Evolutionary conservation across 2,888 invertebrate species (phyloP).

Genomic region (Plebejus anna): DNA sequence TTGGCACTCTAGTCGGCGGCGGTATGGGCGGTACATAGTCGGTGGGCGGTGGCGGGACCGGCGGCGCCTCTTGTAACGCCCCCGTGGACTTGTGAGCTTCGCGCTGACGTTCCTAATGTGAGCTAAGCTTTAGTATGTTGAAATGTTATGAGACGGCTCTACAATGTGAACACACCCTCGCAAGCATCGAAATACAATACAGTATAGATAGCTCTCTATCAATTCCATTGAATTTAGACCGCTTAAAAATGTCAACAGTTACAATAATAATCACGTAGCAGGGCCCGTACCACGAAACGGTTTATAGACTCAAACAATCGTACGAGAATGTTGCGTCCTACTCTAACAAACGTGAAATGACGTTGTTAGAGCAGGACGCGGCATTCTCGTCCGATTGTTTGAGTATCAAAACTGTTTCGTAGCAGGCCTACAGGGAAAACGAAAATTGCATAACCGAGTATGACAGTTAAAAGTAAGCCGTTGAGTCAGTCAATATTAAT

Average conservation of each 20-base stretch:
- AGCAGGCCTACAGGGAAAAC: too few relatives aligned
- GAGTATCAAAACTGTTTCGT: too few relatives aligned
- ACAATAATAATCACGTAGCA: too few relatives aligned
- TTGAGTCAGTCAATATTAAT: not conserved
- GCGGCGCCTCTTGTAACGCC: constrained; percentile 62
- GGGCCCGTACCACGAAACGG: too few relatives aligned
- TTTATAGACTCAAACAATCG: too few relatives aligned
- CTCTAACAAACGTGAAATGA: too few relatives aligned
- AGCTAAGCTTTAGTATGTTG: not conserved
- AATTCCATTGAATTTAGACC: too few relatives aligned
- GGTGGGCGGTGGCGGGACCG: constrained; percentile 67
- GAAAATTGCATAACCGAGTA: not conserved
- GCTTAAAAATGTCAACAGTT: too few relatives aligned
- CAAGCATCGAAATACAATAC: not conserved
- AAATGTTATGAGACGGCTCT: not conserved
- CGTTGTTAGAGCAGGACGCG: too few relatives aligned
- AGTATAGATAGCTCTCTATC: not conserved
- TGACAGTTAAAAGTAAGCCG: not conserved
- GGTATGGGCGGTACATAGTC: constrained; percentile 52
- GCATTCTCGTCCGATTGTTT: too few relatives aligned
- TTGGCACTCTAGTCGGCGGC: constrained; percentile 25
- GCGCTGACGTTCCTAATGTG: constrained; percentile 34
- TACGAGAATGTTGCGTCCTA: too few relatives aligned
- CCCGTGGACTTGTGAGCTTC: constrained; percentile 64
- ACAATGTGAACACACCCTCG: not conserved